Evolutionary conservation across 2,797 vertebrate genomes (phyloP).

Genomic region (Propithecus perrieri): DNA sequence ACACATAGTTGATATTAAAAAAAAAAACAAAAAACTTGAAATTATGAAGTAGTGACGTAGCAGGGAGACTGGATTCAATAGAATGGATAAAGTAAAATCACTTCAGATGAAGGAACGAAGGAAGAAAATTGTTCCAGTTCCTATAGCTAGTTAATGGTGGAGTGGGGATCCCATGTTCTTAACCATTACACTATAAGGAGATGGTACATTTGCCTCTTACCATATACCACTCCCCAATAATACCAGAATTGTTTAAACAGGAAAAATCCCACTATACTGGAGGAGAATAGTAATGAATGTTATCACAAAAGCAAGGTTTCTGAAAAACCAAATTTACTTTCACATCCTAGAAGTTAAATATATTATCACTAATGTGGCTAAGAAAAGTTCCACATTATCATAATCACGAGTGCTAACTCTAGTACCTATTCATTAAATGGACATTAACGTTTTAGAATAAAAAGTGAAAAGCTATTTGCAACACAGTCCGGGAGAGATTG

Average conservation of each 20-base stretch:
- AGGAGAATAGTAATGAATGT: neutral
- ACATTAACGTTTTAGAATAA: neutral
- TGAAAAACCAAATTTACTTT: conserved; percentile 38
- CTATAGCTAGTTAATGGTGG: neutral
- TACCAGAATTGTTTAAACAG: neutral
- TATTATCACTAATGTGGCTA: neutral
- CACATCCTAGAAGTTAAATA: neutral
- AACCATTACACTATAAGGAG: neutral
- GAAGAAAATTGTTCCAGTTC: neutral
- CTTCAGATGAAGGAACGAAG: neutral
- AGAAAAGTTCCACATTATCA: neutral
- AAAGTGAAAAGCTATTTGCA: conserved; percentile 18
- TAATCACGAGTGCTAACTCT: neutral
- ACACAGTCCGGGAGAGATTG: neutral
- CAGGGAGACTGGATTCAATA: neutral
- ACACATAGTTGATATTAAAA: neutral
- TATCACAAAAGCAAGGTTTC: neutral
- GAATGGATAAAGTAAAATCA: neutral
- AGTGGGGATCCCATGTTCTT: neutral
- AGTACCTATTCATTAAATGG: neutral
- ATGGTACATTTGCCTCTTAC: neutral
- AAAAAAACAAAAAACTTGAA: neutral
- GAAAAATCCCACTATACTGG: neutral
- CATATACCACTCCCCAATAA: neutral
- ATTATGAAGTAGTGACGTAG: neutral